Evolutionary conservation across 2,888 invertebrate genomes (phyloP).

Genomic region (Sphaeridia pumilis): DNA sequence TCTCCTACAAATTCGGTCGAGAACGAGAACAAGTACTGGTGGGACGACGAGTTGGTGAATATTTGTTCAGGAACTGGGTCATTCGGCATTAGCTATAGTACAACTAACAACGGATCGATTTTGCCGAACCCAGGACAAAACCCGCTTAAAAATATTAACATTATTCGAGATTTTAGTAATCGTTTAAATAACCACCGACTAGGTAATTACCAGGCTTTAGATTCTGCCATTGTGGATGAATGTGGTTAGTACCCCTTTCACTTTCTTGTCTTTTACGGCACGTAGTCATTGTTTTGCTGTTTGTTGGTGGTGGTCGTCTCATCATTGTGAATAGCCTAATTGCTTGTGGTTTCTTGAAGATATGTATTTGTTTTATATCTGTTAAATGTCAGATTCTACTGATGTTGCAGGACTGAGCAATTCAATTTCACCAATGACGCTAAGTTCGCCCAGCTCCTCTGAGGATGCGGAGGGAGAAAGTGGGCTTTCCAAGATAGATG

Average conservation of each 20-base stretch:
- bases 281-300: not conserved
- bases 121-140: not conserved
- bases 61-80: not conserved
- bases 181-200: constrained; percentile 12
- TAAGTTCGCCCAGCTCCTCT: constrained; percentile 7
- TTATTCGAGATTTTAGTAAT: constrained; percentile 17
- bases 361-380: not conserved
- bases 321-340: too few relatives aligned
- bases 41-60: constrained; percentile 13
- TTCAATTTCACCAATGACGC: constrained; percentile 1
- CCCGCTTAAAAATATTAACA: constrained; percentile 16
- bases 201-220: constrained; percentile 16
- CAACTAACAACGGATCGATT: not conserved
- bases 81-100: not conserved
- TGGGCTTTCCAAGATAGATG: constrained; percentile 2
- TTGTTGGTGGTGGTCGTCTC: not conserved
- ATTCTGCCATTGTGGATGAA: constrained; percentile 15
- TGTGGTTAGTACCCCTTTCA: constrained; percentile 14
- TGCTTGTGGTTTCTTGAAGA: too few relatives aligned
- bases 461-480: constrained; percentile 6
- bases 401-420: constrained; percentile 11
- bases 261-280: not conserved
- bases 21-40: constrained; percentile 16
- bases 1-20: not conserved
- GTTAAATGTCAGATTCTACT: not conserved